Conservation (phyloP, 2,797 vertebrate genomes). For the Babyrousa celebensis region DNA sequence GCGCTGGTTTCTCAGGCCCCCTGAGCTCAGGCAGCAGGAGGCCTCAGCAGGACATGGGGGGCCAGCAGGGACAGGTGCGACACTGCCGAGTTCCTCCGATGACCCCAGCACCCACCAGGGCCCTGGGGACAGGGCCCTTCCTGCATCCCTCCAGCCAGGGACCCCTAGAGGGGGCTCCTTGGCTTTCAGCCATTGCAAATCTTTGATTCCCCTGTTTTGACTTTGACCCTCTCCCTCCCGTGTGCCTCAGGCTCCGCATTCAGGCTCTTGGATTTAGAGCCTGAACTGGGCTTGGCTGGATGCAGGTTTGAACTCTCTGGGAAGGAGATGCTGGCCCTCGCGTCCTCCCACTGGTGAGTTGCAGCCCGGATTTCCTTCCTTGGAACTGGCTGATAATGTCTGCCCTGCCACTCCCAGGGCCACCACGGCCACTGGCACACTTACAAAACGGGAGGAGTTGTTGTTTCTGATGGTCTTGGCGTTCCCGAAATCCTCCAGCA, state of each 20-base stretch:
- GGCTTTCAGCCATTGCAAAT: background rate
- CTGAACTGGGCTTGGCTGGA: background rate
- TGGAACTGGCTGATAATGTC: background rate
- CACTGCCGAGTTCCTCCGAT: background rate
- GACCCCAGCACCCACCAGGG: background rate
- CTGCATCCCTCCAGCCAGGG: background rate
- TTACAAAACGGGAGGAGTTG: constrained; percentile 90
- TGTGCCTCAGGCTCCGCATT: background rate
- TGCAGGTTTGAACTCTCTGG: background rate
- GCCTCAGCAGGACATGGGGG: background rate
- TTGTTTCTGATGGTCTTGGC: constrained; percentile 92
- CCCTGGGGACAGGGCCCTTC: background rate
- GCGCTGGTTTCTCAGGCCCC: background rate
- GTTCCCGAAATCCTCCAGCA: constrained; percentile 92
- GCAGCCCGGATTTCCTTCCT: background rate
- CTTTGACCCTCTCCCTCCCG: background rate
- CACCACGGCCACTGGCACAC: background rate
- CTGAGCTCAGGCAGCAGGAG: background rate
- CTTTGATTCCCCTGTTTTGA: background rate
- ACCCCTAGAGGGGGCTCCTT: rapidly evolving
- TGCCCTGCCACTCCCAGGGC: background rate
- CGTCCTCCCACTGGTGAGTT: background rate
- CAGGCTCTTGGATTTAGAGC: background rate
- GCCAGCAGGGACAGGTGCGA: background rate
- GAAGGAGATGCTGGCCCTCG: background rate